Evolutionary conservation across 1,140 invertebrate genomes (phyloP), one percentile per base, ranked within the genome.

Genomic region (Eufriesea mexicana): DNA sequence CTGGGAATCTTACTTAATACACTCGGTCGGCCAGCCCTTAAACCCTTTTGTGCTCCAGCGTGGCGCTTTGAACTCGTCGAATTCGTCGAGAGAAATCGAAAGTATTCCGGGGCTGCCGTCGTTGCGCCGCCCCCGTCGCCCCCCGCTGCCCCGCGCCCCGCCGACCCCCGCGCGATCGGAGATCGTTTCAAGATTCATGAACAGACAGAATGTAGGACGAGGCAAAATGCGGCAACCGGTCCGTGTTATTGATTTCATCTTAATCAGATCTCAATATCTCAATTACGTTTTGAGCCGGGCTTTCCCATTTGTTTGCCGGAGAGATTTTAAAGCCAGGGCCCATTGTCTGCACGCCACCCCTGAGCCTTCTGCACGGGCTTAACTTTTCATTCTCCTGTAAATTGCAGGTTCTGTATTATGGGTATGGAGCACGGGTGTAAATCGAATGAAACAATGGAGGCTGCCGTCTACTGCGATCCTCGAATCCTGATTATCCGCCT

Each of bases 211-310:
- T 86, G 75, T 89, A 84, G 81, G 70, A 89, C 86, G 79, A 84
- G 74, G 86, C 76, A 78, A 75, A 73, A 76, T 57, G 74, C 83
- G 79, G 55, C 62, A 59, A 76, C 81, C 74, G 76, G 62, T 79
- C 79, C 79, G 87, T 90, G 81, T 93, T 93, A 94, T 94, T 92
- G 93, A 94, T 93, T 93, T 93, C 91, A 91, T 93, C 92, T 93
- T 93, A 93, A 93, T 93, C 92, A 94, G 92, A 93, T 93, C 92
- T 93, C 92, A 92, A 94, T 93, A 93, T 93, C 92, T 93, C 93
- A 94, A 94, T 94, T 93, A 94, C 89, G 91, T 92, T 93, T 93
- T 92, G 84, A 93, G 91, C 89, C 86, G 85, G 88, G 88, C 89
- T 90, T 88, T 90, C 87, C 84, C 89, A 88, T 91, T 90, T 93